phyloP scores from a whole-genome alignment of 2,113 vertebrate species.

The Heterotilapia buettikoferi region DNA sequence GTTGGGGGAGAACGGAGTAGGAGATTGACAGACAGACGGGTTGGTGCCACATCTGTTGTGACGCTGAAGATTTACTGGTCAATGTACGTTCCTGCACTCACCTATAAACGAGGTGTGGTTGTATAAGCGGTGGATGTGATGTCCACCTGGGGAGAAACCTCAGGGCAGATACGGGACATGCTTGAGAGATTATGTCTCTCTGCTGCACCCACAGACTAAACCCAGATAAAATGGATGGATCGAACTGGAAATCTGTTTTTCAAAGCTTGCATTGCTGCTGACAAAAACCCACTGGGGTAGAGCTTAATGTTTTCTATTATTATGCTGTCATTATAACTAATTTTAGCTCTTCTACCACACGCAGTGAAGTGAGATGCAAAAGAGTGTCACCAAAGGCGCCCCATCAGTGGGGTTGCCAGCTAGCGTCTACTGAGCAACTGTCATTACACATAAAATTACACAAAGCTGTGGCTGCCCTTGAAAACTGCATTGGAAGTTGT shows the following conservation, averaged over 20 bases:
- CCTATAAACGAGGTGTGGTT: neutral
- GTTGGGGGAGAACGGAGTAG: neutral
- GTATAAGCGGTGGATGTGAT: neutral
- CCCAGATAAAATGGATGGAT: neutral
- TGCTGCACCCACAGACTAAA: neutral
- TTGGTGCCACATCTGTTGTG: neutral
- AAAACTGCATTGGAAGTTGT: neutral
- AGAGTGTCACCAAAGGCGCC: neutral
- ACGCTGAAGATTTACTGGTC: neutral
- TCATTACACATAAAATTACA: neutral
- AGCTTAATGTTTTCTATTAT: neutral
- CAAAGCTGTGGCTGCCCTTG: neutral
- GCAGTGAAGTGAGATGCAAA: neutral
- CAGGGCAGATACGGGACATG: neutral
- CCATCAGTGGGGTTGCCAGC: neutral
- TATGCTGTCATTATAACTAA: neutral
- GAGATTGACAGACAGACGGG: rapidly evolving
- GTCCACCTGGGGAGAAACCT: neutral
- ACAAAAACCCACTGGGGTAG: neutral
- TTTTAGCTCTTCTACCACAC: neutral
- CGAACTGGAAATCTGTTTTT: neutral
- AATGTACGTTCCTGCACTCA: neutral
- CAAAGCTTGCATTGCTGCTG: neutral
- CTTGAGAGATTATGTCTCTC: neutral
- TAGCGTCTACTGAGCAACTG: neutral